phyloP scores from a whole-genome alignment of 2,888 invertebrate species.

The Agrochola lota region DNA sequence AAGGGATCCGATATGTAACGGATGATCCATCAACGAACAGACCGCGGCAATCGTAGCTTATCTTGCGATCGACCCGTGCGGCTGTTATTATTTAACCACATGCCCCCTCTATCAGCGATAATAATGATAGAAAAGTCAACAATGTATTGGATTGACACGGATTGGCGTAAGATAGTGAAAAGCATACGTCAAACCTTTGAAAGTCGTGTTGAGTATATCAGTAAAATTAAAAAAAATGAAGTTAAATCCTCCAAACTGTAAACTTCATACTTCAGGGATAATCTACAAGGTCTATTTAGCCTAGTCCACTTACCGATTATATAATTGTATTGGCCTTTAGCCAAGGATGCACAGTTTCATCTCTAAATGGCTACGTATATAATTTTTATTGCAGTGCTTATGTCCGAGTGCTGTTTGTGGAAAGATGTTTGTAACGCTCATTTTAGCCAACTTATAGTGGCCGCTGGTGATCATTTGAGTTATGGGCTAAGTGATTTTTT shows the following conservation, averaged over 20 bases:
- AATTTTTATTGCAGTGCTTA: conserved; percentile 81
- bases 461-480: conserved; percentile 55
- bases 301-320: conserved; percentile 72
- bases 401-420: conserved; percentile 71
- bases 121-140: too few relatives aligned
- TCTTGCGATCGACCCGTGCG: too few relatives aligned
- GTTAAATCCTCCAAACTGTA: conserved; percentile 12
- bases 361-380: conserved; percentile 84
- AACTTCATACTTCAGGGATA: conserved; percentile 32
- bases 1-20: too few relatives aligned
- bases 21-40: too few relatives aligned
- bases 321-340: conserved; percentile 82
- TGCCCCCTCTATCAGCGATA: background rate
- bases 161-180: background rate
- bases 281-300: conserved; percentile 58
- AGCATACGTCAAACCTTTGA: background rate
- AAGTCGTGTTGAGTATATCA: background rate
- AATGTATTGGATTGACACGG: background rate
- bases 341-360: conserved; percentile 80
- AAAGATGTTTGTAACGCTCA: conserved; percentile 55
- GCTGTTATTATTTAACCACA: too few relatives aligned
- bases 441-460: conserved; percentile 47
- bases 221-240: too few relatives aligned
- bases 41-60: too few relatives aligned
- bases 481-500: conserved; percentile 54